These are phyloP conservation scores for Syndactyla subalaris DNA, from an alignment of 2,797 vertebrate genomes.

Conservation along the genomic window DNA sequence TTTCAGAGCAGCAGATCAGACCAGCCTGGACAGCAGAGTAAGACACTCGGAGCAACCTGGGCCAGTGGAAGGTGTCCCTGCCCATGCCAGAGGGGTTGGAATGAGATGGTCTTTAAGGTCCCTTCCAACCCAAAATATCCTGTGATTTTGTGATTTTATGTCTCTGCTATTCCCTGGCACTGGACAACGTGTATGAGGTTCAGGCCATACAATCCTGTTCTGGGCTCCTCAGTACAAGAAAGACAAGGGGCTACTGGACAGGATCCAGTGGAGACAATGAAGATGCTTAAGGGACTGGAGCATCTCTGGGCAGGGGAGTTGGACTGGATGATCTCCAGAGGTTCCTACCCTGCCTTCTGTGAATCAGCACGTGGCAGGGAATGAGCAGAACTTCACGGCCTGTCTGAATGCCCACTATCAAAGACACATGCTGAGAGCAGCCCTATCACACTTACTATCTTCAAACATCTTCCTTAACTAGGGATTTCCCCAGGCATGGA, in stretches of 20 bases:
- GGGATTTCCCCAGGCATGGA: background rate
- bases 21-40: background rate
- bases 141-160: background rate
- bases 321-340: background rate
- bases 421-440: background rate
- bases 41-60: background rate
- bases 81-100: background rate
- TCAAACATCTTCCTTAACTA: background rate
- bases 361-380: background rate
- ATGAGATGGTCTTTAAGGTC: background rate
- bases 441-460: background rate
- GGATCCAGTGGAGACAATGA: background rate
- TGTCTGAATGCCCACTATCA: background rate
- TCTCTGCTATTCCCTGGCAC: background rate
- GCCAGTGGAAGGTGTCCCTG: background rate
- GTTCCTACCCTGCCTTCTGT: background rate
- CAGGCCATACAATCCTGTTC: background rate
- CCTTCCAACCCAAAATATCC: background rate
- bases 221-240: background rate
- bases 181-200: accelerated
- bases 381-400: background rate
- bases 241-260: background rate
- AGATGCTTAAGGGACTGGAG: background rate
- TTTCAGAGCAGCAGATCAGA: background rate
- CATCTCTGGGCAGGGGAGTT: background rate